A percentile compares a stretch with the other conserved stretches of the same genome.
Evolutionary conservation across 2,888 invertebrate species (phyloP).

Genomic region (Emmelina monodactyla): DNA sequence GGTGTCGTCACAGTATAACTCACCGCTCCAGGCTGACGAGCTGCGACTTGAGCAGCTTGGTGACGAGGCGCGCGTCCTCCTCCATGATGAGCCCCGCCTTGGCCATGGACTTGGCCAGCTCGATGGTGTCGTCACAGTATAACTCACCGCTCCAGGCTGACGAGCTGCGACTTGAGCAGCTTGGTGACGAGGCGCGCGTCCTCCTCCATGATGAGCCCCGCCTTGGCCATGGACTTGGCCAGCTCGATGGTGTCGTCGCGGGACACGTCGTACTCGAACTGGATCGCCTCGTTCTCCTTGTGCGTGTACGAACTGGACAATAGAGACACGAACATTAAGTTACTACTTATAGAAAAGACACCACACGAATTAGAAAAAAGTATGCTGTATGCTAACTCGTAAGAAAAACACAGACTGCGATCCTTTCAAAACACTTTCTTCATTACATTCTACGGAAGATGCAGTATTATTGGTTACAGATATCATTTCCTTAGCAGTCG

Average conservation of each 20-base stretch:
- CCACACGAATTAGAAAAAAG: too few relatives aligned
- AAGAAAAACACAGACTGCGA: too few relatives aligned
- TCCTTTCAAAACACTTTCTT: too few relatives aligned
- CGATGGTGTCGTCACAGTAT: constrained; percentile 88
- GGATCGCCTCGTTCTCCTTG: constrained; percentile 98
- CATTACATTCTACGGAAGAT: too few relatives aligned
- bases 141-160: constrained; percentile 69
- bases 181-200: constrained; percentile 92
- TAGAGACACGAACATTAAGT: too few relatives aligned
- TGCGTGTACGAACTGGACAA: constrained; percentile 82
- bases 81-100: constrained; percentile 94
- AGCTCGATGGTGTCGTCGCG: constrained; percentile 93
- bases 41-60: constrained; percentile 90
- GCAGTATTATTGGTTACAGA: too few relatives aligned
- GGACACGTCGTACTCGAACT: constrained; percentile 95
- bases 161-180: constrained; percentile 88
- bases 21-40: constrained; percentile 74
- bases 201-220: constrained; percentile 94
- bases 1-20: constrained; percentile 82
- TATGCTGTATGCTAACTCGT: too few relatives aligned
- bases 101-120: constrained; percentile 95
- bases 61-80: constrained; percentile 91
- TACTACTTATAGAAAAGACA: too few relatives aligned
- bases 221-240: constrained; percentile 94
- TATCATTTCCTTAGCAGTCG: too few relatives aligned